Base-by-base conservation (phyloP, 23 tunicate genomes). In the Pegea sp. region DNA sequence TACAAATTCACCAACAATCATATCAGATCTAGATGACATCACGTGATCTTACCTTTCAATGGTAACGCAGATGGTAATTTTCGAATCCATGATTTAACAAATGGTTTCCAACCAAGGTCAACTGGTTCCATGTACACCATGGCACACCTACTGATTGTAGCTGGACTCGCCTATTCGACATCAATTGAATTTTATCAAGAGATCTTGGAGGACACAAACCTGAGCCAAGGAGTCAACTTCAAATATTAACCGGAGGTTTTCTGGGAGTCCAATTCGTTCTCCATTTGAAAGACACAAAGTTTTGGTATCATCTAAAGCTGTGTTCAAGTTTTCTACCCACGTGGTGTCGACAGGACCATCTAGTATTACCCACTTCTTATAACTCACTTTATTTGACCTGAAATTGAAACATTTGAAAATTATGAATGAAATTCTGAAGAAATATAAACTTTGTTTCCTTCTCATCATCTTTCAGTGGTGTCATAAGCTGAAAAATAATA, bases 301-400 rank as follows among this genome's bases (percentile, higher is more conserved):
- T 43, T 73, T 84, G n/a, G 95, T 84, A 28, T 84, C 95, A 53
- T 84, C 95, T 42, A 84, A 51, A 25, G 79, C 80, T 18, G 95
- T 84, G 67, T 84, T 84, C 31, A 84, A 64, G 48, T 84, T 84
- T 33, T 84, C 95, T 19, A 84, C 95, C 95, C 95, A 84, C 22
- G 79, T 61, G 31, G 95, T 74, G 46, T 84, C 95, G n/a, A 84
- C 95, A 3, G 95, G 95, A 2, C 95, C 95, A 63, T 84, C 95
- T 22, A 84, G 53, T 25, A 84, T 57, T 16, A 84, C 44, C 95
- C 95, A 84, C 29, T 78, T 46, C 95, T 84, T n/a, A n/a, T n/a
- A n/a, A n/a, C n/a, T n/a, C n/a, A n/a, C n/a, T n/a, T n/a, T n/a
- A n/a, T n/a, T n/a, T n/a, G n/a, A 38, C 16, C 46, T 38, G 46